Base-by-base conservation (phyloP, 2,797 vertebrate genomes). In the Malurus leucopterus region DNA sequence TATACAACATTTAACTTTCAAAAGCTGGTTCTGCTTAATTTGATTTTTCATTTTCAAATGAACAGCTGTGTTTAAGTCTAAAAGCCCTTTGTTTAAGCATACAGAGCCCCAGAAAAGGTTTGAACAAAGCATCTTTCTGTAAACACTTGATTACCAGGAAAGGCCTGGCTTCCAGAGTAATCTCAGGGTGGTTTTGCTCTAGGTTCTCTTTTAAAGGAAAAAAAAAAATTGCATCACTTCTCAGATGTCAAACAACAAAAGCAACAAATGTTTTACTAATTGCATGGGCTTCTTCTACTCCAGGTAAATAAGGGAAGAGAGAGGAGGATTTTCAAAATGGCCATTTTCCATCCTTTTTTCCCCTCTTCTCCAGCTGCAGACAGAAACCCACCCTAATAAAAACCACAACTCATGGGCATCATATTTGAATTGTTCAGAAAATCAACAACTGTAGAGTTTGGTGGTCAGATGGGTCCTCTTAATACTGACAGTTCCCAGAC, bases 51-150 rank as follows among this genome's bases (percentile, higher is more conserved):
- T 97, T 97, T 96, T 97, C 94, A 97, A 97, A 96, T 84, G 96
- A 96, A 96, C 97, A 98, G 97, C 97, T 98, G 97, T 97, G 97
- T 97, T 97, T 96, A 97, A 96, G 95, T 96, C 96, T 96, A 92
- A 97, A 96, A 97, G 95, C 84, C 94, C 96, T 97, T 97, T 97
- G 97, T 98, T 97, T 97, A 96, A 96, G 94, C 96, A 96, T 95
- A 96, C 96, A 96, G 95, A 93, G 94, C 89, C 84, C 77, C 90
- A 96, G 95, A 96, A 96, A 95, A 96, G 94, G 91, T 92, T 94
- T 69, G 96, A 96, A 97, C 96, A 97, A 96, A 97, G 95, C 94
- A 77, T 93, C 92, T 92, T 91, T 96, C 95, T 96, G 96, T 96
- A 96, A 96, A 97, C 96, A 96, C 96, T 96, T 94, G 96, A 95